These are phyloP conservation scores for Arctia plantaginis DNA, from an alignment of 2,888 invertebrate species.

Conservation along the genomic window DNA sequence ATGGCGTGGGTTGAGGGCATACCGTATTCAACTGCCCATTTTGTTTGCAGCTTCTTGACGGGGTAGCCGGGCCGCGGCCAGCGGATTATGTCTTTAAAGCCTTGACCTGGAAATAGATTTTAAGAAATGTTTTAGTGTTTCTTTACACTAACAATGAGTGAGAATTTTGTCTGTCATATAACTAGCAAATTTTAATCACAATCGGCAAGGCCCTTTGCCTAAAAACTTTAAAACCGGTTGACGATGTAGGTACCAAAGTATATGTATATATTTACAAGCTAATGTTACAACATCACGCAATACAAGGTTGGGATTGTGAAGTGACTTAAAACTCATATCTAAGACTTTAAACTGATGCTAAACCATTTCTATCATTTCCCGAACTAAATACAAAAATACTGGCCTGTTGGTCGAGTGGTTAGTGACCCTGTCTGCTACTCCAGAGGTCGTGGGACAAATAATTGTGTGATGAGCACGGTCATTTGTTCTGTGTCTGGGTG, in stretches of 20 bases:
- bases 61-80: constrained; percentile 96
- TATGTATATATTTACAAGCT: background rate
- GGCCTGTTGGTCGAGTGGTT: too few species aligned
- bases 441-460: too few species aligned
- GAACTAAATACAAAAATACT: too few species aligned
- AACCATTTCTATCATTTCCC: too few species aligned
- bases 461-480: too few species aligned
- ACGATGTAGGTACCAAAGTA: background rate
- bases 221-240: background rate
- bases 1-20: constrained; percentile 98
- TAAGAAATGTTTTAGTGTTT: background rate
- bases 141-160: background rate
- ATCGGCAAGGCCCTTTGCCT: background rate
- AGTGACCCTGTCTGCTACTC: too few species aligned
- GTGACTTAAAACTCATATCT: too few species aligned
- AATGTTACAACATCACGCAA: background rate
- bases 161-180: background rate
- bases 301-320: too few species aligned
- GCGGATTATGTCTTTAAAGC: constrained; percentile 94
- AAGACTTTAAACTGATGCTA: background rate
- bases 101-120: constrained; percentile 88
- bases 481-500: too few species aligned
- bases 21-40: constrained; percentile 97
- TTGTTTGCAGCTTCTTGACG: constrained; percentile 92
- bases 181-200: background rate